Conservation (phyloP, 2,113 vertebrate species). For the Mixornis gularis region DNA sequence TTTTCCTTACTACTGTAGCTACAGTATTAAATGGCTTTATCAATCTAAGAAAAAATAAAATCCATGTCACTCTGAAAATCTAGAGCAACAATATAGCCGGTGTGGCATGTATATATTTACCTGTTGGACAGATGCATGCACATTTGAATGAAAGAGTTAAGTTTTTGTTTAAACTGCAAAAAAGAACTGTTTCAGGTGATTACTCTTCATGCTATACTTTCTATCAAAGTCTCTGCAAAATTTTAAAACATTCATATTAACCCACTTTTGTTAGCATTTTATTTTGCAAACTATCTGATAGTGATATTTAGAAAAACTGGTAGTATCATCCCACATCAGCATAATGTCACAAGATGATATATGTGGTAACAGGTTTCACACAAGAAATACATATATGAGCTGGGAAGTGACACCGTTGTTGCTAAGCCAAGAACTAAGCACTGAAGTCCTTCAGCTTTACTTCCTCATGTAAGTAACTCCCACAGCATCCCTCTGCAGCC, state of each 20-base stretch:
- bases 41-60: not conserved
- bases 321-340: not conserved
- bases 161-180: not conserved
- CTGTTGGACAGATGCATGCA: fast-evolving
- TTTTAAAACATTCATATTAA: not conserved
- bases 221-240: not conserved
- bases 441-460: not conserved
- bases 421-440: not conserved
- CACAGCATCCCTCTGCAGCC: not conserved
- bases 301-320: not conserved
- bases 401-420: not conserved
- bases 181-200: not conserved
- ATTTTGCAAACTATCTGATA: not conserved
- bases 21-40: not conserved
- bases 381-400: not conserved
- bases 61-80: not conserved
- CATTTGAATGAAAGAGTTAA: not conserved
- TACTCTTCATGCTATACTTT: not conserved
- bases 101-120: not conserved
- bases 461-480: not conserved
- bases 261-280: not conserved
- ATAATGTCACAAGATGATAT: not conserved
- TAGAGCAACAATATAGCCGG: not conserved
- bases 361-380: not conserved
- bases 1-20: not conserved